Percentiles rank a stretch among this genome's conserved stretches.
Evolutionary conservation across 2,797 vertebrate genomes (phyloP).

Genomic region (Avahi laniger): DNA sequence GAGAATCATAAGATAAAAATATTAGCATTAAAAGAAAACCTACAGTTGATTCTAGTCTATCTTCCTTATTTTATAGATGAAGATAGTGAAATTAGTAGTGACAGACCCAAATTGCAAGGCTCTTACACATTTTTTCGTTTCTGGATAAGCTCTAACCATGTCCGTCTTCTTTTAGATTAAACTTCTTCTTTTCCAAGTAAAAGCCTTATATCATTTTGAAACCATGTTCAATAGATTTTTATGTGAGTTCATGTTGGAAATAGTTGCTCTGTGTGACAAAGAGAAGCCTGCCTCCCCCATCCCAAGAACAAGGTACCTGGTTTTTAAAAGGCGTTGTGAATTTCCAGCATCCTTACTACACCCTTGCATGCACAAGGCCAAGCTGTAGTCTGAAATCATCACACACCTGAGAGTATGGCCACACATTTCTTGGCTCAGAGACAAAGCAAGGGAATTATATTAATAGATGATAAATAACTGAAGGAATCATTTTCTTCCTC

Average conservation of each 20-base stretch:
- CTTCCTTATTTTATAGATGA: not conserved
- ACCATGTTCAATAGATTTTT: not conserved
- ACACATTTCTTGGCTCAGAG: not conserved
- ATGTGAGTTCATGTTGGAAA: not conserved
- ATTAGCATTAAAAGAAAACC: not conserved
- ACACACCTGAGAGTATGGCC: too few species aligned
- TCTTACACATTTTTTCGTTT: not conserved
- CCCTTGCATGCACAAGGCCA: accelerated
- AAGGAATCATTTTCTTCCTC: not conserved
- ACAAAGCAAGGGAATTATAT: not conserved
- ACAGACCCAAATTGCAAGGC: not conserved
- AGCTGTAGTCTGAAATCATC: not conserved
- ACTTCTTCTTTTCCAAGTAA: not conserved
- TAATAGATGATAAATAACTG: not conserved
- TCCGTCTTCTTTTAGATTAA: not conserved
- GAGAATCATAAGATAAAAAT: not conserved
- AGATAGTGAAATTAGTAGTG: not conserved
- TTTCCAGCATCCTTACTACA: not conserved
- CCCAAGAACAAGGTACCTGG: not conserved
- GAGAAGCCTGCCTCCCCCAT: not conserved
- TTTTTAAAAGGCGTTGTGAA: not conserved
- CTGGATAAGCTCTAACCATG: not conserved
- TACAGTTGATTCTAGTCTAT: not conserved
- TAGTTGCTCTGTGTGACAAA: not conserved
- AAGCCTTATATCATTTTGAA: not conserved